Evolutionary conservation across 2,113 vertebrate species (phyloP), one percentile per base, ranked within the genome.

Genomic region (Oplegnathus fasciatus): DNA sequence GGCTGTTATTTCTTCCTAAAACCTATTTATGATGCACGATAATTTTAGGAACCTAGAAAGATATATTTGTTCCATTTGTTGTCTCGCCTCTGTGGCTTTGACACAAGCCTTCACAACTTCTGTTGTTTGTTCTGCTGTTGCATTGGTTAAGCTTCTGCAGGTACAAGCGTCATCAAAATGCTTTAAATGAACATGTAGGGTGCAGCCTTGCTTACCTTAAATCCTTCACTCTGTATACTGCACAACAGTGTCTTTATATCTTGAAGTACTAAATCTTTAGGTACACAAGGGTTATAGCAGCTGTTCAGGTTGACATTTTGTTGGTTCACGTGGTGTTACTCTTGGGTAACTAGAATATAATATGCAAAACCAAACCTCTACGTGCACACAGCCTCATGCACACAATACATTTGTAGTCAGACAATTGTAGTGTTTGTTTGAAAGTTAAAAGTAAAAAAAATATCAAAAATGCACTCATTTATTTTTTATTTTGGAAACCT

Each of bases 261-360:
- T 57, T 65, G 13, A 71, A 55, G 24, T 46, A 46, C 28, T 3
- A 60, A 75, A 72, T 82, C 55, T 67, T 30, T 72, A 58, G 46
- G 44, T 57, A 48, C 61, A 72, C 32, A 40, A 48, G 4, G 28
- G 75, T 75, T 75, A 80, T 55, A 46, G 22, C 7, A 55, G 7
- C 28, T 44, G 37, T 72, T 70, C 4, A 11, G 22, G 17, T 57
- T 57, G 26, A 64, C 3, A 0, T 67, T 58, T 52, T 67, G 30
- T 58, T 9, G 54, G 50, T 9, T 70, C 42, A 61, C 0, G 18
- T 72, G 65, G 2, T 69, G 20, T 34, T 61, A 22, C 15, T 46
- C n/a, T 50, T 24, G 20, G 50, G 50, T 57, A 55, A 57, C 54
- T 24, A 18, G 9, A 30, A 69, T 70, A 15, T 26, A 30, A 80